Evolutionary conservation across 2,797 vertebrate species (phyloP).

Genomic region (Enteromius mattozi): DNA sequence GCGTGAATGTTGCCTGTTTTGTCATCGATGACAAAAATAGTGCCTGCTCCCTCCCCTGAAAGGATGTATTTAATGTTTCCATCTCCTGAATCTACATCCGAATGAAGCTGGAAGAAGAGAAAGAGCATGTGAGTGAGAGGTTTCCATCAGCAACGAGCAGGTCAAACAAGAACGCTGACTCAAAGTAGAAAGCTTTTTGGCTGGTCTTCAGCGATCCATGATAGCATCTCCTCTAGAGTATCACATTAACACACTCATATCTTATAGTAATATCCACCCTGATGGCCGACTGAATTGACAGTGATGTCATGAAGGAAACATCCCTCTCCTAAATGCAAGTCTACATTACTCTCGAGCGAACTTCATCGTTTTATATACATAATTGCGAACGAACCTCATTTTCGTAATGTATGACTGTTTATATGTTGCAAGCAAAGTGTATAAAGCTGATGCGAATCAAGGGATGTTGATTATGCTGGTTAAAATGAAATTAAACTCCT

Average conservation of each 20-base stretch:
- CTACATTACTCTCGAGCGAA: background rate
- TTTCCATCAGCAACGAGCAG: background rate
- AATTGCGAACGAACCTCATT: background rate
- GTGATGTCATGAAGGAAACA: background rate
- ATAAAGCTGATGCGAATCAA: slow-evolving; percentile 8
- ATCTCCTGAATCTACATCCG: slow-evolving; percentile 92
- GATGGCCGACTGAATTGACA: background rate
- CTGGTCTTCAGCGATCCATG: background rate
- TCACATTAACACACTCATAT: slow-evolving; percentile 6
- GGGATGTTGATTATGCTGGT: slow-evolving; percentile 49
- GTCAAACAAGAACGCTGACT: background rate
- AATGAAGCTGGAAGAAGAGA: slow-evolving; percentile 86
- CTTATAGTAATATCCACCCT: background rate
- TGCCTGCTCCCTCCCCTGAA: slow-evolving; percentile 96
- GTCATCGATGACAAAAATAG: slow-evolving; percentile 98
- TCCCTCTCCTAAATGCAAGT: background rate
- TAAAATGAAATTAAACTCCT: slow-evolving; percentile 59
- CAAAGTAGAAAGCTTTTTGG: slow-evolving; percentile 21
- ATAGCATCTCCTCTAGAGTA: slow-evolving; percentile 1
- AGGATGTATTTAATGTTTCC: slow-evolving; percentile 99
- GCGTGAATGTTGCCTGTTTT: slow-evolving; percentile 99
- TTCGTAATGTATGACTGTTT: slow-evolving; percentile 3
- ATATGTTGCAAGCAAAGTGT: slow-evolving; percentile 6
- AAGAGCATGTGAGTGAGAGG: background rate
- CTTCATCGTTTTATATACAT: background rate